A percentile compares a stretch with the other conserved stretches of the same genome.
Conservation (phyloP, 2,113 vertebrate species). For the Eublepharis macularius region DNA sequence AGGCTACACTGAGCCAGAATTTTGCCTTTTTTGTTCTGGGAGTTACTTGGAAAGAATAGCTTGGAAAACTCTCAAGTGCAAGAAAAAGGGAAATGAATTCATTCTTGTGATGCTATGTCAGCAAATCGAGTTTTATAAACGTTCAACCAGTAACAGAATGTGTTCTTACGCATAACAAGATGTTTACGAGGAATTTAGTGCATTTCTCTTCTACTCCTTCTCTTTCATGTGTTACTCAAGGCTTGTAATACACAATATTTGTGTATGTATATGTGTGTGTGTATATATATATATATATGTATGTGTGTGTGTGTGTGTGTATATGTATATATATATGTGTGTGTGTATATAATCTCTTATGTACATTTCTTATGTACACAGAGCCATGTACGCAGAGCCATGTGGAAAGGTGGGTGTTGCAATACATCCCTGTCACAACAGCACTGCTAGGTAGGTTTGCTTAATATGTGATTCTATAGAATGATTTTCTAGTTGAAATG, state of each 20-base stretch:
- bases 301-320: too few relatives aligned
- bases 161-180: neutral
- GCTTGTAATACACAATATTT: neutral
- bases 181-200: neutral
- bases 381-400: neutral
- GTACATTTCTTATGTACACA: too few relatives aligned
- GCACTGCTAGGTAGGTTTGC: neutral
- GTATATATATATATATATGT: neutral
- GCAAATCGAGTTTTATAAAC: neutral
- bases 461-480: slow-evolving; percentile 1
- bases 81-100: neutral
- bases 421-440: neutral
- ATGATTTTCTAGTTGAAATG: slow-evolving; percentile 14
- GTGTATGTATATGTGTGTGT: neutral
- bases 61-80: neutral
- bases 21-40: neutral
- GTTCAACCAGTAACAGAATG: neutral
- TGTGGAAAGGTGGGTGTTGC: neutral
- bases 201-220: neutral
- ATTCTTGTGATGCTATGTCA: neutral
- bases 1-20: neutral
- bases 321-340: neutral
- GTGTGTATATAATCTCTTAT: too few relatives aligned
- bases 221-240: neutral
- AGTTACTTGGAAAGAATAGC: neutral